Evolutionary conservation across 2,888 invertebrate species (phyloP).

Genomic region (Sesia bembeciformis): DNA sequence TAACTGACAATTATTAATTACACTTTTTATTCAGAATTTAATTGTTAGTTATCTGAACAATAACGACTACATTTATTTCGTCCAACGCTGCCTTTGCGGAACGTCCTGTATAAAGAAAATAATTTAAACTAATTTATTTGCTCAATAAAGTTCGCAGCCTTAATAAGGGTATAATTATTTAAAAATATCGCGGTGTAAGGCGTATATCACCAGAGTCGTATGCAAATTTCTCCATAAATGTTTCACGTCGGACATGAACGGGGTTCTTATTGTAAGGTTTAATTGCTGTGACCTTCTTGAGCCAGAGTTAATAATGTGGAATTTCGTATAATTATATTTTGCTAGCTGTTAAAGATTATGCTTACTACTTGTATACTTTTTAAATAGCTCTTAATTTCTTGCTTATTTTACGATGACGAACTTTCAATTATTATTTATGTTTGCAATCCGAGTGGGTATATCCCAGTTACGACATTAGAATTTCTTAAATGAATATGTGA

Average conservation of each 20-base stretch:
- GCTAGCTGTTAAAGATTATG: neutral
- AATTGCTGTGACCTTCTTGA: slow-evolving; percentile 62
- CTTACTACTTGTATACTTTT: neutral
- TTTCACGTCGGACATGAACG: slow-evolving; percentile 40
- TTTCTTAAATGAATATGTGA: too few species aligned
- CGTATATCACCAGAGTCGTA: slow-evolving; percentile 14
- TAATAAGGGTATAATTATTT: neutral
- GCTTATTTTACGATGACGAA: too few species aligned
- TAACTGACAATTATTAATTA: too few species aligned
- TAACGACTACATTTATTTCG: too few species aligned
- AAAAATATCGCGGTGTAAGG: neutral
- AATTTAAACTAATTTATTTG: neutral
- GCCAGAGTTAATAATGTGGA: slow-evolving; percentile 42
- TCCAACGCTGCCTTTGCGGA: too few species aligned
- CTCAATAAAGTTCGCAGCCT: neutral
- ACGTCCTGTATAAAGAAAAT: neutral
- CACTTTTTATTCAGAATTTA: too few species aligned
- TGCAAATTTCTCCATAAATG: slow-evolving; percentile 43
- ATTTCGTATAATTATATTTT: slow-evolving; percentile 47
- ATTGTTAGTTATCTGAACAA: too few species aligned
- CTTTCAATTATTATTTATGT: too few species aligned
- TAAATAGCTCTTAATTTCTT: too few species aligned
- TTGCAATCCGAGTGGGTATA: too few species aligned
- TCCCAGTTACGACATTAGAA: too few species aligned
- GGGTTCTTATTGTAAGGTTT: slow-evolving; percentile 53